A percentile compares a stretch with the other conserved stretches of the same genome.
phyloP scores from a whole-genome alignment of 2,113 vertebrate genomes.

The Apteryx mantelli region DNA sequence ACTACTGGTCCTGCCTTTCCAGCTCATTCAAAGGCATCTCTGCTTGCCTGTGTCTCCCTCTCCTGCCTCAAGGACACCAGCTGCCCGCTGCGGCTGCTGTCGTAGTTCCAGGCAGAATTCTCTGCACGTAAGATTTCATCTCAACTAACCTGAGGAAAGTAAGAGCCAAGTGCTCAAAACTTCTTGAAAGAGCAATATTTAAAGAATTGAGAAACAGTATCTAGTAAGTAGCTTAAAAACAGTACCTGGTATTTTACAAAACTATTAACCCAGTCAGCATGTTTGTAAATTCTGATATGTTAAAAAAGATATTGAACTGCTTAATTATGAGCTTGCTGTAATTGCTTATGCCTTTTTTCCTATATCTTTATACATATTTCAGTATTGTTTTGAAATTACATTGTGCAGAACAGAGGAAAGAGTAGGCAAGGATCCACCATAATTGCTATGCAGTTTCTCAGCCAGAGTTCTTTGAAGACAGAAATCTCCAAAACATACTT shows the following conservation, averaged over 20 bases:
- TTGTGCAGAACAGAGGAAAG: neutral
- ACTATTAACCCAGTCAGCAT: neutral
- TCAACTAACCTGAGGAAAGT: neutral
- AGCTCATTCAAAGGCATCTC: neutral
- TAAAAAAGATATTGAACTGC: neutral
- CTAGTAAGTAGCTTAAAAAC: neutral
- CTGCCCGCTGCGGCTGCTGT: neutral
- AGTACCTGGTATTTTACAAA: neutral
- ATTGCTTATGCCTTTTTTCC: neutral
- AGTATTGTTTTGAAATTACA: neutral
- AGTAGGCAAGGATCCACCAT: neutral
- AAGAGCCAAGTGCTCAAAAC: neutral
- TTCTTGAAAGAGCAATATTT: neutral
- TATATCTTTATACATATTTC: neutral
- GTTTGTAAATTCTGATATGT: neutral
- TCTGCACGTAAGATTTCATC: neutral
- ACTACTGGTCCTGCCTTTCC: neutral
- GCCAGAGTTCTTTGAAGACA: neutral
- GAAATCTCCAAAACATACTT: neutral
- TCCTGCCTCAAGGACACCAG: neutral
- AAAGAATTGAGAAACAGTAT: neutral
- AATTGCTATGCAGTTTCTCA: neutral
- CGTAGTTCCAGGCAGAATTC: neutral
- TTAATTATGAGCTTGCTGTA: neutral
- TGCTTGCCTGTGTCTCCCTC: neutral